Base-by-base conservation (phyloP, 2,888 invertebrate genomes). In the Chrysolina haemoptera region DNA sequence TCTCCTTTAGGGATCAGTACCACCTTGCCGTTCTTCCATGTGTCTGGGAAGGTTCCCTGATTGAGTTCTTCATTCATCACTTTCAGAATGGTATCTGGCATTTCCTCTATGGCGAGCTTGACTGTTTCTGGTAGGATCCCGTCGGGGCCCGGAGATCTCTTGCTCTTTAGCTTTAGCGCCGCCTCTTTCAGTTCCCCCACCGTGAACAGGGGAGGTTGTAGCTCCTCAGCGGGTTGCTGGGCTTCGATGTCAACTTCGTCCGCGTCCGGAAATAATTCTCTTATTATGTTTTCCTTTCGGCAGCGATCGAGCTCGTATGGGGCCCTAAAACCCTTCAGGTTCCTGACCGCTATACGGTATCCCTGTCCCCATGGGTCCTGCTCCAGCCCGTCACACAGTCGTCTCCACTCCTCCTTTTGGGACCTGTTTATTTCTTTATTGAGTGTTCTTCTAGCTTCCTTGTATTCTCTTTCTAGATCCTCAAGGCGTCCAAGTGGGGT, bases 101-200 rank as follows among this genome's bases (percentile, higher is more conserved):
- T 35, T 8, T 6, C 35, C 35, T 35, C 35, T 35, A 35, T 35
- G 35, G 35, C 3, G 59, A 20, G 20, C 14, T 20, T 59, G 0
- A 59, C 18, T 8, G 59, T 1, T 12, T 18, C 18, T 12, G 16
- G 59, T 20, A 8, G 5, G n/a, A 68, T 63, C 27, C 73, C 69
- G 35, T 73, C 73, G 41, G 18, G 43, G 8, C 73, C 68, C 10
- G 68, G 73, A 14, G 73, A 46, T 43, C 41, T 73, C 16, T 65
- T 65, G 6, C 8, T 59, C 62, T 73, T 73, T 9, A 78, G 18
- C 43, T 68, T 76, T 20, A 46, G 35, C 35, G 35, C 35, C 3
- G 35, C 35, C 35, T 8, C 35, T 35, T 35, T 35, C 35, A 35
- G 35, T 6, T 35, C 35, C 35, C 35, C 35, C 35, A 35, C 35